Conservation (phyloP, 2,113 vertebrate genomes). For the Puntigrus tetrazona region DNA sequence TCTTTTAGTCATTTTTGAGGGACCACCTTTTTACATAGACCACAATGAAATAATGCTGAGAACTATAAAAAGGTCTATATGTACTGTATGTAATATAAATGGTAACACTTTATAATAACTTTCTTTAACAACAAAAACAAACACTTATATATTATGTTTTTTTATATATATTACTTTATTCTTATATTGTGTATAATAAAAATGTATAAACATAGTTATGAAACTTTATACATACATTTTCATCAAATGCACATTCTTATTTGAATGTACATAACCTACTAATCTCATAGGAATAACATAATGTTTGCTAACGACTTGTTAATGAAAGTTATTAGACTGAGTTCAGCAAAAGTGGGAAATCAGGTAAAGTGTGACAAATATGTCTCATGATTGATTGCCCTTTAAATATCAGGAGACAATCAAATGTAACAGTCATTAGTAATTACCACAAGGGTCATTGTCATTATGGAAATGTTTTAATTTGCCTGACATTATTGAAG, state of each 20-base stretch:
- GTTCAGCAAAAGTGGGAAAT: conserved; percentile 13
- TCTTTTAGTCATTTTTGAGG: conserved; percentile 29
- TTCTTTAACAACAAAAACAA: not conserved
- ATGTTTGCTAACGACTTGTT: not conserved
- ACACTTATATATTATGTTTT: too few relatives aligned
- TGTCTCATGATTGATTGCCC: conserved; percentile 14
- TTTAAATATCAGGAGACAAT: conserved; percentile 34
- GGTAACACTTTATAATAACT: not conserved
- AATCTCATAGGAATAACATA: conserved; percentile 7
- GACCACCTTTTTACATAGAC: not conserved
- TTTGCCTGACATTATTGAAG: conserved; percentile 19
- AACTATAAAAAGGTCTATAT: not conserved
- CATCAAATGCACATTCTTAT: not conserved
- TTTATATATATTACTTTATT: not conserved
- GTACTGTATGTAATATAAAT: not conserved
- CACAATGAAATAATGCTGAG: not conserved
- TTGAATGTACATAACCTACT: not conserved
- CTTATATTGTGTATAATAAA: not conserved
- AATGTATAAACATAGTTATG: not conserved
- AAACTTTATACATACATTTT: not conserved
- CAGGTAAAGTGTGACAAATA: conserved; percentile 28
- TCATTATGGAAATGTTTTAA: conserved; percentile 16
- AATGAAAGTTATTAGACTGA: conserved; percentile 19
- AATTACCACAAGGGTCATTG: conserved; percentile 13
- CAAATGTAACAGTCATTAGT: conserved; percentile 21